phyloP scores from a whole-genome alignment of 1,140 invertebrate genomes.

The Drosophila nigromelanica region DNA sequence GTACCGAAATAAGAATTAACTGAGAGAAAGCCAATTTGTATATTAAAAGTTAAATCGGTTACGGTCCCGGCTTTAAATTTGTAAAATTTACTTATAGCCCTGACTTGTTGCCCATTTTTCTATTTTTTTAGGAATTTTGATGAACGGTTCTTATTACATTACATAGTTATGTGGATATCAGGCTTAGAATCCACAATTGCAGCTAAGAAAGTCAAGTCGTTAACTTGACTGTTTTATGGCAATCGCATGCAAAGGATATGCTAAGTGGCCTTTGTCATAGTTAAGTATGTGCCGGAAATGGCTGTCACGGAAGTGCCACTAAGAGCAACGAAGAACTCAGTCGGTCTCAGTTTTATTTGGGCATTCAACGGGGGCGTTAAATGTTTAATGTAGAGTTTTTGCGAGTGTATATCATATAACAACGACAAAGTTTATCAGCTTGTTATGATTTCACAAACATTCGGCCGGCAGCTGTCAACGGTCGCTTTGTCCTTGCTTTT shows the following conservation, averaged over 20 bases:
- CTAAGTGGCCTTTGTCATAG: constrained; percentile 57
- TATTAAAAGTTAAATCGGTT: no score
- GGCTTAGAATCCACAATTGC: not conserved
- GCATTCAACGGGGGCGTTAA: constrained; percentile 37
- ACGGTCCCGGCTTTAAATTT: no score
- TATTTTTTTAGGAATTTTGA: no score
- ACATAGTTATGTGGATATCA: no score
- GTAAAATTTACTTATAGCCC: no score
- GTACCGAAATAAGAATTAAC: no score
- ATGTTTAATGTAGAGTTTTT: constrained; percentile 52
- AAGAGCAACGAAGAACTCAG: constrained; percentile 56
- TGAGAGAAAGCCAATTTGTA: no score
- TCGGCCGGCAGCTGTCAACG: constrained; percentile 58
- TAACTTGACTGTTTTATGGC: not conserved
- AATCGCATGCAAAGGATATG: constrained; percentile 29
- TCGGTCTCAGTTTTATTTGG: constrained; percentile 37
- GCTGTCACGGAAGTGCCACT: constrained; percentile 69
- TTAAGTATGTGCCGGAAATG: constrained; percentile 48
- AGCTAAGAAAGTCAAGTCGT: not conserved
- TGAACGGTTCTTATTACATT: no score
- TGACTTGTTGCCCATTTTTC: no score
- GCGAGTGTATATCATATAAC: constrained; percentile 20
- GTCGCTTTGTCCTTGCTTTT: constrained; percentile 33
- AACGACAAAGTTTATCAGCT: constrained; percentile 50
- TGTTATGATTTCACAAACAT: constrained; percentile 30